Evolutionary conservation across 2,797 vertebrate species (phyloP).

Genomic region (Eptatretus atami): DNA sequence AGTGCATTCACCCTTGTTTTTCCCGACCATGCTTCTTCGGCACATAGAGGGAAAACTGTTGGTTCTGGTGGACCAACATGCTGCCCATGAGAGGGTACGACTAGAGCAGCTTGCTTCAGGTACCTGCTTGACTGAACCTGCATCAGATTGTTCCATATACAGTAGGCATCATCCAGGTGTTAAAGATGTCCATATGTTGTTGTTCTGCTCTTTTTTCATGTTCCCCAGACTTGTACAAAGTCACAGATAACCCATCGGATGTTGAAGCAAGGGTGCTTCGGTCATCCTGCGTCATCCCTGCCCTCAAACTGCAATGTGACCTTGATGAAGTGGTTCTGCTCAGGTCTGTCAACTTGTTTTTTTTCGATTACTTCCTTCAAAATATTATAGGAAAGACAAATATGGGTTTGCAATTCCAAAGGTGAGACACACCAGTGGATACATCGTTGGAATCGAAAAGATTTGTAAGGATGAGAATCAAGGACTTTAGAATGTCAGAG

Average conservation of each 20-base stretch:
- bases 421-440: no score
- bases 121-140: neutral
- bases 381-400: no score
- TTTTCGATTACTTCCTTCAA: no score
- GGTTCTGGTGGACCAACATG: slow-evolving; percentile 80
- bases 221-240: neutral
- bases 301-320: neutral
- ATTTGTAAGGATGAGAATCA: no score
- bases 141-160: no score
- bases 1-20: neutral
- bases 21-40: slow-evolving; percentile 8
- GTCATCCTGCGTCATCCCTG: neutral
- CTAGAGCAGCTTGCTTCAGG: slow-evolving; percentile 33
- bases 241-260: neutral
- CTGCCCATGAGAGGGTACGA: slow-evolving; percentile 68
- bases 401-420: no score
- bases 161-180: no score
- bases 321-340: neutral
- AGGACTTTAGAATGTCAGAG: no score
- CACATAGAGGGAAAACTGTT: slow-evolving; percentile 40
- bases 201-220: no score
- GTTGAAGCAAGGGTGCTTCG: slow-evolving; percentile 1
- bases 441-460: no score
- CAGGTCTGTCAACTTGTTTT: neutral
- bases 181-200: no score